Conservation (phyloP, 1,140 invertebrate genomes). For the Procambarus virginalis region DNA sequence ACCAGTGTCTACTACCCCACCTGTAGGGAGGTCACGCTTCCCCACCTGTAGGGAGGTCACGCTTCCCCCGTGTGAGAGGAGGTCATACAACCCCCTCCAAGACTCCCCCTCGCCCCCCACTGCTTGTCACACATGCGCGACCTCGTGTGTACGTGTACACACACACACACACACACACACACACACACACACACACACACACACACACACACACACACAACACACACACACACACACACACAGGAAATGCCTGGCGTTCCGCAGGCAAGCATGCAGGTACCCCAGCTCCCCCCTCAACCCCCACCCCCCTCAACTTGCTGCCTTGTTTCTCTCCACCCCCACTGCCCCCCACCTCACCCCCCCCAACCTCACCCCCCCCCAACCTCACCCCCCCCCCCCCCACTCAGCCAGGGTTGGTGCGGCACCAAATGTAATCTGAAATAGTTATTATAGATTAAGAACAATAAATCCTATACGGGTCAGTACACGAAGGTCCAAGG, state of each 20-base stretch:
- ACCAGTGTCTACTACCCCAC: no score
- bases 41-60: no score
- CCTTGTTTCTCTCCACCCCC: neutral
- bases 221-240: constrained; percentile 3
- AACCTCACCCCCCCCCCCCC: neutral
- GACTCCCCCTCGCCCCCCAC: neutral
- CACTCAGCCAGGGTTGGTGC: no score
- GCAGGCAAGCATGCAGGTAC: constrained; percentile 33
- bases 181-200: neutral
- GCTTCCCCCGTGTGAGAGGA: no score
- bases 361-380: no score
- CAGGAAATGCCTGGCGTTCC: constrained; percentile 32
- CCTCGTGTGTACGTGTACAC: neutral
- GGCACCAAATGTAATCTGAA: no score
- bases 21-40: no score
- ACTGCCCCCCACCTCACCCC: neutral
- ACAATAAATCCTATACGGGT: no score
- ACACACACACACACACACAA: neutral
- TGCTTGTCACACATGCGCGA: neutral
- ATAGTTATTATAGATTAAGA: no score
- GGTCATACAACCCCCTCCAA: no score
- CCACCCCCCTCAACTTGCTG: neutral
- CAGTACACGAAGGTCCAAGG: no score
- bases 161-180: neutral
- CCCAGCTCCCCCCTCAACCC: neutral